These are phyloP conservation scores for Lutjanus campechanus DNA, from an alignment of 2,797 vertebrate species.

Conservation along the genomic window DNA sequence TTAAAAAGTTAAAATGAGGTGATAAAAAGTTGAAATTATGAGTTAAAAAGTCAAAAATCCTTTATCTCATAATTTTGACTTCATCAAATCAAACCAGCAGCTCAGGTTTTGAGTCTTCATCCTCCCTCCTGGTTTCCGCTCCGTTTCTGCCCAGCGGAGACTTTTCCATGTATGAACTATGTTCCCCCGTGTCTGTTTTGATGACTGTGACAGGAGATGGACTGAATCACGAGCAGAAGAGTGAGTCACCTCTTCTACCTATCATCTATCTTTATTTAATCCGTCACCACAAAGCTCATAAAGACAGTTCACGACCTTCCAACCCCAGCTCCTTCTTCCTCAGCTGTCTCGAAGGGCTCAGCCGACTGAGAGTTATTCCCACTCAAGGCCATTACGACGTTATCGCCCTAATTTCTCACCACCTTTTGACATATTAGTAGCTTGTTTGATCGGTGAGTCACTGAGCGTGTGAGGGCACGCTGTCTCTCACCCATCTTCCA, in stretches of 20 bases:
- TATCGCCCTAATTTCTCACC: constrained; percentile 58
- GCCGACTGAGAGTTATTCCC: constrained; percentile 53
- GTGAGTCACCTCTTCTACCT: constrained; percentile 47
- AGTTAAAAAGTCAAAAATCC: too few species aligned
- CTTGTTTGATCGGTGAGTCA: constrained; percentile 39
- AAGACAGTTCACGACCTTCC: constrained; percentile 62
- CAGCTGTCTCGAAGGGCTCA: constrained; percentile 37
- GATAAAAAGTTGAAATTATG: too few species aligned
- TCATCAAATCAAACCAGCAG: constrained; percentile 58
- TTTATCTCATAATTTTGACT: too few species aligned
- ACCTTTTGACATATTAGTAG: constrained; percentile 49
- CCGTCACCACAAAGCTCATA: constrained; percentile 53
- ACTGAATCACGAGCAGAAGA: constrained; percentile 31
- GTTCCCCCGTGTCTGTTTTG: constrained; percentile 14
- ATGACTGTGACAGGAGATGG: constrained; percentile 27
- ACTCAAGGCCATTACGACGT: constrained; percentile 52
- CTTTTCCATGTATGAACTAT: background rate
- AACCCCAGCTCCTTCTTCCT: constrained; percentile 48
- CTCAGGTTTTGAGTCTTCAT: constrained; percentile 40
- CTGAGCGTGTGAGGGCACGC: background rate
- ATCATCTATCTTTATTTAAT: constrained; percentile 66
- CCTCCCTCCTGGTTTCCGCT: constrained; percentile 24
- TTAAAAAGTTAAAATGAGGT: too few species aligned
- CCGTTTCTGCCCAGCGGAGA: background rate
- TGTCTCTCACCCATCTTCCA: constrained; percentile 7